Evolutionary conservation across 2,113 vertebrate genomes (phyloP), one percentile per base, ranked within the genome.

Genomic region (Brachypteracias leptosomus): DNA sequence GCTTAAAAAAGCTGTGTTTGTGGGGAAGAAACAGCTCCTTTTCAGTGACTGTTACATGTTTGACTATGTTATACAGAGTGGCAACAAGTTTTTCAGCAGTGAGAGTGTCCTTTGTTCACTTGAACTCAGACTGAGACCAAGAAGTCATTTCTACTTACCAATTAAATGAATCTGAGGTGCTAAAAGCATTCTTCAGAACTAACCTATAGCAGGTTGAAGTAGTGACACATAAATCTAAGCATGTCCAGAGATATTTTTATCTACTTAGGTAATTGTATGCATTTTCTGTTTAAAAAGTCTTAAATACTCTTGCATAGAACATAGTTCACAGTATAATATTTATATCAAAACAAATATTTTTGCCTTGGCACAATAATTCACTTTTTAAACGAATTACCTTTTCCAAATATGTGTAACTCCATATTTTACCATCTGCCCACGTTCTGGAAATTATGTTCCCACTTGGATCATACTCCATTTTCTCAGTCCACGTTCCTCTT

Each of bases 341-440:
- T 59, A 8, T 8, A 73, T 52, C 13, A 58, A 67, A 59, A 2
- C 7, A n/a, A 52, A 4, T 29, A 55, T 11, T 51, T 71, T 62
- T 68, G 14, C 29, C 35, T 80, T 87, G n/a, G 21, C 40, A 93
- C 7, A 88, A 90, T 15, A 58, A n/a, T 38, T 28, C 18, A n/a
- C 16, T 61, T 80, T 59, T n/a, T 4, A 80, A 85, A 63, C 54
- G 2, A 92, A 38, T 97, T 97, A 99, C 99, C 98, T 98, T 99
- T 98, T 99, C 99, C 86, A 99, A 97, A 51, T 99, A 99, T 2
- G 99, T 99, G 98, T 99, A 99, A 97, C 98, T 99, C 99, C 99
- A 99, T 97, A 99, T 99, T 98, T 99, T 99, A 36, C 99, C 99
- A 88, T 99, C 99, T 87, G 99, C 98, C 99, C 99, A 99, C 28